Evolutionary conservation across 2,888 invertebrate genomes (phyloP).

Genomic region (Helleia helle): DNA sequence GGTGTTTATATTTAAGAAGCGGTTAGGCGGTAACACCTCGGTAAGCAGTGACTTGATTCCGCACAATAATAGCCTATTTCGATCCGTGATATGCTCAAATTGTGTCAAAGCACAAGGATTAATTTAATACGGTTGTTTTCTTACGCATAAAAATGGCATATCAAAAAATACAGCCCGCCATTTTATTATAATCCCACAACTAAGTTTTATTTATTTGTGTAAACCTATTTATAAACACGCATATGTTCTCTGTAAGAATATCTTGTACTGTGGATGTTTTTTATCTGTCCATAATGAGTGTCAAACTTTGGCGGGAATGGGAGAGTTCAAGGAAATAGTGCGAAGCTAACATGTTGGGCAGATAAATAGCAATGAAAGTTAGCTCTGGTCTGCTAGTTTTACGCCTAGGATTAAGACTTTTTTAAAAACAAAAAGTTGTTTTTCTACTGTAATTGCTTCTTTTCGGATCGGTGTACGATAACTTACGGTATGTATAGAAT

Average conservation of each 20-base stretch:
- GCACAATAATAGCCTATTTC: background rate
- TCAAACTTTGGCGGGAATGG: too few species aligned
- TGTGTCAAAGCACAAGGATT: conserved; percentile 7
- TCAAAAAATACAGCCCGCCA: conserved; percentile 17
- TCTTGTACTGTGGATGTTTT: conserved; percentile 30
- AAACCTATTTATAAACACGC: conserved; percentile 29
- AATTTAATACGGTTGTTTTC: background rate
- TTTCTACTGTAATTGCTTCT: conserved; percentile 63
- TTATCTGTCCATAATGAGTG: conserved; percentile 46
- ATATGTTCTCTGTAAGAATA: conserved; percentile 45
- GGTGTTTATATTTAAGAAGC: conserved; percentile 53
- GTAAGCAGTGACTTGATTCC: conserved; percentile 4
- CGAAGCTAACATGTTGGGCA: conserved; percentile 26
- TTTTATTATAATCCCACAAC: conserved; percentile 15
- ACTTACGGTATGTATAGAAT: conserved; percentile 38
- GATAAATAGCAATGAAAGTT: conserved; percentile 38
- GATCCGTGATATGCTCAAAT: conserved; percentile 7
- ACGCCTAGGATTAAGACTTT: conserved; percentile 57
- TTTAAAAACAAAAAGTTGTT: conserved; percentile 41
- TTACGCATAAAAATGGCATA: conserved; percentile 18
- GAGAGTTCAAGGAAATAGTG: too few species aligned
- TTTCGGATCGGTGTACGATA: conserved; percentile 57
- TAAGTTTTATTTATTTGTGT: conserved; percentile 13
- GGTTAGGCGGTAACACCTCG: conserved; percentile 26
- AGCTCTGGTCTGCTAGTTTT: conserved; percentile 59